Evolutionary conservation across 2,797 vertebrate species (phyloP).

Genomic region (Sebastes oblongus): DNA sequence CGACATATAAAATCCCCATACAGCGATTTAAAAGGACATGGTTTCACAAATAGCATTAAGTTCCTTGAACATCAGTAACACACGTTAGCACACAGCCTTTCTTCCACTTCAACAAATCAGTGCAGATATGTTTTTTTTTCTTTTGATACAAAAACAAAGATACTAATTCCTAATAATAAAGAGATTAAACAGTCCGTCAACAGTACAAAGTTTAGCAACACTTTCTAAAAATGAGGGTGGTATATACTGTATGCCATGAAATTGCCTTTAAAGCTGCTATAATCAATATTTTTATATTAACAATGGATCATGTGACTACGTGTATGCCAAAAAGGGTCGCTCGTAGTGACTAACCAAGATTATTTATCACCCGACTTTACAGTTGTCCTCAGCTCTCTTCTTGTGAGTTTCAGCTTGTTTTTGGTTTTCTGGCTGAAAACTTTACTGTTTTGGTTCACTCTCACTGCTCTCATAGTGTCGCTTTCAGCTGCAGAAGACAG

Average conservation of each 20-base stretch:
- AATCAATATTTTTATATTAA: neutral
- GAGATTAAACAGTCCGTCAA: neutral
- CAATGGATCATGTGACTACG: neutral
- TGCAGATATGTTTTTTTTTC: neutral
- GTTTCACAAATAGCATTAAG: conserved; percentile 2
- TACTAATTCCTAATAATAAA: neutral
- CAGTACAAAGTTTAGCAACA: neutral
- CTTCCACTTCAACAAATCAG: neutral
- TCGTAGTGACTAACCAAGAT: neutral
- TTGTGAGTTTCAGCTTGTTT: neutral
- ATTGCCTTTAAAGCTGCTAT: neutral
- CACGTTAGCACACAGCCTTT: neutral
- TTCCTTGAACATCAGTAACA: neutral
- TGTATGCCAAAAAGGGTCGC: neutral
- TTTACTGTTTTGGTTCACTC: neutral
- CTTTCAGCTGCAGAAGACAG: too few species aligned
- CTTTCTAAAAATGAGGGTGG: neutral
- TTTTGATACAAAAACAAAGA: neutral
- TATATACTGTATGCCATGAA: neutral
- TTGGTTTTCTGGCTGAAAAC: neutral
- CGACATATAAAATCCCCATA: conserved; percentile 10
- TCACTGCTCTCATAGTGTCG: neutral
- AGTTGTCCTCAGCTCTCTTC: neutral
- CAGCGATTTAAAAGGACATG: neutral
- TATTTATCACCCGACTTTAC: neutral